These are phyloP conservation scores for Channa striata DNA, from an alignment of 2,797 vertebrate genomes.

Conservation along the genomic window DNA sequence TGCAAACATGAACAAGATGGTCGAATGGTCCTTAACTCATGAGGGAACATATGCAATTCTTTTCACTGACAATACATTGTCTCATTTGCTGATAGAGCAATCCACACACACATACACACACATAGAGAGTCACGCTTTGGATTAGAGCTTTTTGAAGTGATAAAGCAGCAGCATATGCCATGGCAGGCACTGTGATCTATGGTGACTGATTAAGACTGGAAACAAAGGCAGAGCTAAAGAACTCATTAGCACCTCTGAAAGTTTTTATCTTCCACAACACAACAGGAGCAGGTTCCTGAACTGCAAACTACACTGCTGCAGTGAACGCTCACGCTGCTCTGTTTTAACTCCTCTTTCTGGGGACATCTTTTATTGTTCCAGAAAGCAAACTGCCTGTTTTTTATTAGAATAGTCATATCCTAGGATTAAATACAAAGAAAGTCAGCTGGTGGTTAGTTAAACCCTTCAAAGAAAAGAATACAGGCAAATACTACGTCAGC, in stretches of 20 bases:
- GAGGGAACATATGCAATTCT: conserved; percentile 27
- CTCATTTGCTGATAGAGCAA: conserved; percentile 26
- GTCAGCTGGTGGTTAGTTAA: neutral
- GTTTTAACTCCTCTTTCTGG: conserved; percentile 15
- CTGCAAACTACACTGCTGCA: conserved; percentile 27
- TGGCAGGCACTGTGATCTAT: conserved; percentile 63
- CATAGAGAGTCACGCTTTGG: conserved; percentile 17
- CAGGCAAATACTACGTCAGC: conserved; percentile 10
- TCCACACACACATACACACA: conserved; percentile 31
- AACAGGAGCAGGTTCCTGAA: conserved; percentile 52
- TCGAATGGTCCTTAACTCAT: conserved; percentile 20
- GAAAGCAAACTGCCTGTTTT: neutral
- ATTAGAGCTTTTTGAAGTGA: conserved; percentile 58
- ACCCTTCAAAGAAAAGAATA: neutral
- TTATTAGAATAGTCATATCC: conserved; percentile 6
- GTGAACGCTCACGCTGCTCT: conserved; percentile 29
- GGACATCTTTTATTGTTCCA: conserved; percentile 10
- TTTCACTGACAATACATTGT: conserved; percentile 29
- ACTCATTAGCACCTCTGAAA: conserved; percentile 75
- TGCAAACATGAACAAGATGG: conserved; percentile 6
- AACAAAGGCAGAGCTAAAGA: conserved; percentile 66
- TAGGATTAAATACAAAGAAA: conserved; percentile 18
- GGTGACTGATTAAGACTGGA: conserved; percentile 68
- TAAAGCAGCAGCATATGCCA: conserved; percentile 61
- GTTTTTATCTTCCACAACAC: conserved; percentile 57